A percentile compares a stretch with the other conserved stretches of the same genome.
Evolutionary conservation across 2,113 vertebrate species (phyloP).

Genomic region (Sceloporus tristichus): DNA sequence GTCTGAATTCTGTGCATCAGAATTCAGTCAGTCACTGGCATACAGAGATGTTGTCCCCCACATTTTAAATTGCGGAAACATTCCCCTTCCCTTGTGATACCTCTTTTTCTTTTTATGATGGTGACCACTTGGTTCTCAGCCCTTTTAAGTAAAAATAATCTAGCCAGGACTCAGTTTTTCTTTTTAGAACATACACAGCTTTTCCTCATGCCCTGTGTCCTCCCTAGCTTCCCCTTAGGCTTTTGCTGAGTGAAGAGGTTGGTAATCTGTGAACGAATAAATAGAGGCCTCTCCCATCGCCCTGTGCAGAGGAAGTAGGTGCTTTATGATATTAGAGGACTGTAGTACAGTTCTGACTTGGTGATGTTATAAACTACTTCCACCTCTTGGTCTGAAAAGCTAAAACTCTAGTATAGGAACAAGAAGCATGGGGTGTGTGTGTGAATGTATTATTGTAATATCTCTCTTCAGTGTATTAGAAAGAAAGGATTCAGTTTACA

Average conservation of each 20-base stretch:
- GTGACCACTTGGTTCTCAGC: background rate
- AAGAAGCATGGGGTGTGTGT: background rate
- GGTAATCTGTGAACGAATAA: background rate
- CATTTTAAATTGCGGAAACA: background rate
- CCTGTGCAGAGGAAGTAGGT: background rate
- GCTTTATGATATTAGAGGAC: background rate
- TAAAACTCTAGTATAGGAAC: too few species aligned
- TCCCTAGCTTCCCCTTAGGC: background rate
- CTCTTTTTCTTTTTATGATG: background rate
- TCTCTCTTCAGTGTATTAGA: background rate
- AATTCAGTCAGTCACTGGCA: background rate
- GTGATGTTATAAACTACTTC: background rate
- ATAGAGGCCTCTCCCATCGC: background rate
- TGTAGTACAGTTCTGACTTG: background rate
- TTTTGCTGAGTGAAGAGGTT: background rate
- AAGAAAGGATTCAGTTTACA: background rate
- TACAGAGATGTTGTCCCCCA: background rate
- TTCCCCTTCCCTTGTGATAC: background rate
- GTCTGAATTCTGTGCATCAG: background rate
- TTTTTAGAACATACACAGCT: background rate
- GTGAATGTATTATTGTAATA: background rate
- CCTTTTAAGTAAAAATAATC: conserved; percentile 2
- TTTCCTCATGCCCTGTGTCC: background rate
- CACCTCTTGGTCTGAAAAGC: background rate
- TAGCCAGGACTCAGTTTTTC: background rate